Evolutionary conservation across 2,888 invertebrate species (phyloP).

Genomic region (Tinea trinotella): DNA sequence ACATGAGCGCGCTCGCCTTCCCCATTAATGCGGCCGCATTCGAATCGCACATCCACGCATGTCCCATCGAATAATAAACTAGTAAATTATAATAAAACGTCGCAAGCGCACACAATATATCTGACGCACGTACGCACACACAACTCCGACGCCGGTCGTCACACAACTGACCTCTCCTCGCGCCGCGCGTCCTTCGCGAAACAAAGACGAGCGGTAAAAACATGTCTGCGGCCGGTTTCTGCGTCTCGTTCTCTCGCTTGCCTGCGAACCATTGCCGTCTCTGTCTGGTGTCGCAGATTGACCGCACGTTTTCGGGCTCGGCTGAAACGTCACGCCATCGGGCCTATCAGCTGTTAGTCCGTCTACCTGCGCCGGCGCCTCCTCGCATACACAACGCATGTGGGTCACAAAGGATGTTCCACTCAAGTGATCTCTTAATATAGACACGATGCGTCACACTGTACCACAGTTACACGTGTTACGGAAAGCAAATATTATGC

Average conservation of each 20-base stretch:
- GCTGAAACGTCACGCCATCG: background rate
- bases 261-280: background rate
- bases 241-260: background rate
- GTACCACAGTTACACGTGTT: too few species aligned
- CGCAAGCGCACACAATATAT: background rate
- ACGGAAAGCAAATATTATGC: too few species aligned
- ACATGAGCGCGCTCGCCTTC: constrained; percentile 59
- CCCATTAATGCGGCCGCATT: constrained; percentile 47
- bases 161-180: constrained; percentile 2
- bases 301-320: background rate
- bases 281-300: background rate
- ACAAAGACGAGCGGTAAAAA: constrained; percentile 10
- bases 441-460: too few species aligned
- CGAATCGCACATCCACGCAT: constrained; percentile 28
- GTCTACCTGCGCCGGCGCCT: background rate
- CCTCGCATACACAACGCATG: background rate
- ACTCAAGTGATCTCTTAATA: too few species aligned
- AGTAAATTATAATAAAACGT: too few species aligned
- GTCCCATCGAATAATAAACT: too few species aligned
- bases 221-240: background rate
- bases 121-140: background rate
- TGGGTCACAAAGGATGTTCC: background rate
- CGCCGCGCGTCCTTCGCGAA: constrained; percentile 2
- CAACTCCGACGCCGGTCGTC: background rate
- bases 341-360: background rate